A percentile compares a stretch with the other conserved stretches of the same genome.
phyloP scores from a whole-genome alignment of 1,140 invertebrate species.

The Whitmania pigra region DNA sequence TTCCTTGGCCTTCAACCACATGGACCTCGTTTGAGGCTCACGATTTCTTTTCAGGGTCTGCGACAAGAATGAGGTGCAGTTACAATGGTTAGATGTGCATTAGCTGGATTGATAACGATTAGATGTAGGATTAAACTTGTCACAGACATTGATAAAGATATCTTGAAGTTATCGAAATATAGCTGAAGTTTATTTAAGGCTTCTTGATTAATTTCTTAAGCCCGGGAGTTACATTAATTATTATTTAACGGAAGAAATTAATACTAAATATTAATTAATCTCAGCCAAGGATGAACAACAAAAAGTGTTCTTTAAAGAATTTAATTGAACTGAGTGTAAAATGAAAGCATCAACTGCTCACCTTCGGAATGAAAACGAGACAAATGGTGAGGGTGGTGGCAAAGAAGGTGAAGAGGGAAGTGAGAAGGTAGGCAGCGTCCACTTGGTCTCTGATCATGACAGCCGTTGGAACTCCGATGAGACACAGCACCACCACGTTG shows the following conservation, averaged over 20 bases:
- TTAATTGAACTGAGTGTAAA: no score
- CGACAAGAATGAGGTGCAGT: neutral
- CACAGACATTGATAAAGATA: neutral
- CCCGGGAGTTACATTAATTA: neutral
- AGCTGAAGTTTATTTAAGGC: neutral
- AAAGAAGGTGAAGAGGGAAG: conserved; percentile 24
- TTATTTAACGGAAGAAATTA: no score
- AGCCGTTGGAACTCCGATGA: conserved; percentile 78
- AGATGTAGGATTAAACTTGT: no score
- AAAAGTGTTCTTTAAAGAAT: neutral
- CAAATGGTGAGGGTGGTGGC: conserved; percentile 23
- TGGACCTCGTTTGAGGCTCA: conserved; percentile 20
- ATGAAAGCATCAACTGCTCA: neutral
- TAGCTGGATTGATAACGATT: no score
- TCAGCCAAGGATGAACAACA: no score
- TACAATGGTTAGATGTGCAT: no score
- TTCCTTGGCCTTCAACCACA: conserved; percentile 23
- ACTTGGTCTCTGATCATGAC: conserved; percentile 52
- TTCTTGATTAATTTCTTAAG: neutral
- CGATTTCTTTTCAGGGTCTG: conserved; percentile 19
- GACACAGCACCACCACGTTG: conserved; percentile 91
- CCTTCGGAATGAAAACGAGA: conserved; percentile 25
- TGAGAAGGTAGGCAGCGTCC: conserved; percentile 23
- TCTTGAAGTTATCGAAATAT: neutral
- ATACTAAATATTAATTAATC: no score